Base-by-base conservation (phyloP, 2,888 invertebrate genomes). In the Saturnia pavonia region DNA sequence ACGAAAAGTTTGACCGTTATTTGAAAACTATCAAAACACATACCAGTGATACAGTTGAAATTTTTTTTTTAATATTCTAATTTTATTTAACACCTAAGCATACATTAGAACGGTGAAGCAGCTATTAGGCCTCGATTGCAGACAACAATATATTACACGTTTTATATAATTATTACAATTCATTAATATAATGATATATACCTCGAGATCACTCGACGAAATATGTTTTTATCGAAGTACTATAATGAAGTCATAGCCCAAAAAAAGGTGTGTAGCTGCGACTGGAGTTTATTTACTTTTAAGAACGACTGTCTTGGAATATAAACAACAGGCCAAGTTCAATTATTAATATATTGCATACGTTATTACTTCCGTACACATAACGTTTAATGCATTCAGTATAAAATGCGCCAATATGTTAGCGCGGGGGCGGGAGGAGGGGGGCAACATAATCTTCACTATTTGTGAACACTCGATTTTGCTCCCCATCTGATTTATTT, bases 51-150 rank as follows among this genome's bases (percentile, higher is more conserved):
- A 22, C 22, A 14, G 45, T 51, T 51, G n/a, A 54, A 54, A 22
- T 54, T 22, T 54, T n/a, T 54, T 54, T 54, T 19, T 54, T n/a
- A n/a, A 67, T 66, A 40, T 67, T 69, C 67, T 8, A n/a, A 42
- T 67, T 16, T 43, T 70, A 9, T 60, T 25, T 14, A 69, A 72
- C 75, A 51, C 72, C 80, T 83, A 85, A 80, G 76, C 84, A 83
- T 81, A 83, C 80, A 83, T 69, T 73, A 71, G 48, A 72, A 70
- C 72, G 77, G 76, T 82, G 77, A 77, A 74, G 85, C 84, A 74
- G 85, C 84, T 79, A 83, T 84, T 88, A 88, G 88, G 88, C 88
- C 88, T 84, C 84, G 73, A 76, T 73, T 75, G 84, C 83, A 79
- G 75, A 85, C 80, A 84, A 85, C 83, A 80, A 82, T 85, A 86